Conservation (phyloP, 2,888 invertebrate species). For the Hydroisotoma schaefferi region DNA sequence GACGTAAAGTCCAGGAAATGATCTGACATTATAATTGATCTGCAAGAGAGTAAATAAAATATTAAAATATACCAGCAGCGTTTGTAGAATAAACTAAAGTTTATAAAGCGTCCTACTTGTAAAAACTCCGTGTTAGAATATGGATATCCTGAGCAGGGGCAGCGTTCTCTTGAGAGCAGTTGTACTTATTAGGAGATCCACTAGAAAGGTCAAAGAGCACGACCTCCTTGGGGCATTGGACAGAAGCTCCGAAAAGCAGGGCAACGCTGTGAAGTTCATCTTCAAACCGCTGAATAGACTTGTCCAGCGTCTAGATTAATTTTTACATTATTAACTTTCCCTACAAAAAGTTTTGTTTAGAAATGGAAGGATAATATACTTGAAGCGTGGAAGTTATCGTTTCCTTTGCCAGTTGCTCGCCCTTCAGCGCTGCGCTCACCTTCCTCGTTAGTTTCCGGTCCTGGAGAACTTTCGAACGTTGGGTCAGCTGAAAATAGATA, state of each 20-base stretch:
- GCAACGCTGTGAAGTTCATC: conserved; percentile 10
- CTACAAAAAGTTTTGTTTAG: too few species aligned
- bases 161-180: not conserved
- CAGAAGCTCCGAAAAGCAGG: conserved; percentile 32
- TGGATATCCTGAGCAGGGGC: not conserved
- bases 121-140: conserved; percentile 20
- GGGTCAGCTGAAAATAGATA: too few species aligned
- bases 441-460: not conserved
- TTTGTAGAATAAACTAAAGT: too few species aligned
- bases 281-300: not conserved
- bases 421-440: not conserved
- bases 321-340: too few species aligned
- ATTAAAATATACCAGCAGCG: not conserved
- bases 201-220: conserved; percentile 21
- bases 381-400: not conserved
- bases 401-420: not conserved
- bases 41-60: conserved; percentile 6
- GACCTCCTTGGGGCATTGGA: conserved; percentile 37
- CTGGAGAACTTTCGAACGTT: too few species aligned
- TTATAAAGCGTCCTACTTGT: conserved; percentile 18
- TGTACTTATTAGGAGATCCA: too few species aligned
- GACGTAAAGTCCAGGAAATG: conserved; percentile 32
- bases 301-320: conserved; percentile 3
- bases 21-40: conserved; percentile 25
- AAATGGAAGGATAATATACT: too few species aligned